Evolutionary conservation across 2,113 vertebrate species (phyloP), one percentile per base, ranked within the genome.

Genomic region (Trinectes maculatus): DNA sequence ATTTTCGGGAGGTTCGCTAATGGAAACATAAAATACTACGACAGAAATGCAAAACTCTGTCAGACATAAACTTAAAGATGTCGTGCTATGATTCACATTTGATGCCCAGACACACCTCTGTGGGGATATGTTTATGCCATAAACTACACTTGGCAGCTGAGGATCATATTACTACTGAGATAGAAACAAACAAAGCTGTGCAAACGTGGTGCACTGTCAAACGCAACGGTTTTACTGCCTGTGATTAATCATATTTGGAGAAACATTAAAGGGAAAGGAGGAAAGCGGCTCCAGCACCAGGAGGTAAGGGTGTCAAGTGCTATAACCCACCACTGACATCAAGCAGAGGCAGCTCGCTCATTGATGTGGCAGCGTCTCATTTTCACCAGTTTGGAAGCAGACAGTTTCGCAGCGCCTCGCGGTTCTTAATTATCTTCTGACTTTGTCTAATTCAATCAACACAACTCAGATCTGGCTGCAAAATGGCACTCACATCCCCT

Each of bases 361-460:
- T 87, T 88, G 89, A 93, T 90, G 91, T 92, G 92, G 91, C 91
- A 89, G 82, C 83, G 66, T 85, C 87, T 93, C 88, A 77, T 87
- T 92, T 87, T 90, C 85, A 89, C 86, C 89, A 86, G 86, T 88
- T 89, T 89, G 90, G 87, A 79, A 91, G 85, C 87, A 86, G 86
- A 91, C 91, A 91, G 91, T 93, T 93, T 87, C 88, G 88, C 90
- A 85, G 89, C 88, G 88, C 87, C 89, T 90, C 81, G 89, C 88
- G 82, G 83, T 91, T 89, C 89, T 90, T 93, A 93, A 93, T 93
- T 93, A 93, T 91, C 88, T 86, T 87, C 90, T 76, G 84, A 92
- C 91, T 91, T 93, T 89, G 90, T 91, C 93, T 92, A 91, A 93
- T 91, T 92, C 89, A 93, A 92, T 92, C 91, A 93, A 90, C 88